Evolutionary conservation across 2,888 invertebrate species (phyloP), one percentile per base, ranked within the genome.

Genomic region (Muschampia plurimacula): DNA sequence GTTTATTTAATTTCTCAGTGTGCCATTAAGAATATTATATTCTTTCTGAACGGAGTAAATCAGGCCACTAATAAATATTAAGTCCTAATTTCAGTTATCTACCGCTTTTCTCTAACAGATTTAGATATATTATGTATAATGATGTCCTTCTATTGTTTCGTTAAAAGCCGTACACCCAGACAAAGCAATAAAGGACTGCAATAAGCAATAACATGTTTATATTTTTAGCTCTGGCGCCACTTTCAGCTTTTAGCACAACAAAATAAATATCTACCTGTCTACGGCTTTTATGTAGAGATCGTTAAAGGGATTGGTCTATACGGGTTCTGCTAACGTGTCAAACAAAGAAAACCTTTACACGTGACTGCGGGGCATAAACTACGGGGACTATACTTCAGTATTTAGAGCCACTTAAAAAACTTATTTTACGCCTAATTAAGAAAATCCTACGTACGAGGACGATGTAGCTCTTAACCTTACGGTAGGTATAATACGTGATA

Each of bases 241-340:
- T 77, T 74, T 74, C 73, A 69, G n/a, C 74, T 74, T 77, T 75
- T 73, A 76, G 74, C 69, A 68, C 68, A 60, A 72, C 55, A 69
- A 49, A 64, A 79, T 82, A 81, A 81, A 80, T 77, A 75, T 80
- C 79, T 80, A 79, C 77, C 79, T 82, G 78, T 79, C 76, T 80
- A 78, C 79, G 84, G 81, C 81, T 86, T 84, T 82, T 77, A 77
- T 80, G 78, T 78, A 79, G 80, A 79, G 80, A 78, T 80, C 79
- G 83, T 81, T 84, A 83, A 80, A 83, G 75, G 83, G 82, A 85
- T 84, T 84, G 81, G 78, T 78, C 73, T 79, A 80, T 78, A 80
- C 77, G 76, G 82, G 80, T 81, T 84, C 81, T 41, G 70, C 74
- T 68, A 73, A 71, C 69, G 67, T 63, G 63, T 71, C 69, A 74